Evolutionary conservation across 1,140 invertebrate genomes (phyloP), one percentile per base, ranked within the genome.

Genomic region (Penaeus vannamei): DNA sequence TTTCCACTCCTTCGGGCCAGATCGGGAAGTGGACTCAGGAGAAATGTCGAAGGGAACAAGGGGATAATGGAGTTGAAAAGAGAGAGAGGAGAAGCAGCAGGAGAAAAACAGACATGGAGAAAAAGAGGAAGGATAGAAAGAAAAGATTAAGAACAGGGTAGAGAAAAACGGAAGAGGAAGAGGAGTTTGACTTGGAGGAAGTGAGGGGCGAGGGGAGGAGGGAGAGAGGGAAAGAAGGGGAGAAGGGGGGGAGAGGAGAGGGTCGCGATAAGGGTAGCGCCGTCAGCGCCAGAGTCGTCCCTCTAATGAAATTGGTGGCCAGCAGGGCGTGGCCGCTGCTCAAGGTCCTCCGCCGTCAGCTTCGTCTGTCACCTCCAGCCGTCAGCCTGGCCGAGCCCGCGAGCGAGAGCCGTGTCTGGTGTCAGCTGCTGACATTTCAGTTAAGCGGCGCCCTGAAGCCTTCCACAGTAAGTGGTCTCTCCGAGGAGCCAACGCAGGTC

Each of bases 81-180:
- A 83, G 81, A 83, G 81, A 83, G 81, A 83, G 81, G 62, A 60
- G 62, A 42, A 83, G 81, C 53, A 59, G 26, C 42, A 66, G 60
- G 36, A 62, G 32, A n/a, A 42, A 85, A 36, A 53, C 62, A 59
- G 46, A 59, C 1, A 69, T 22, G 36, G 29, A 59, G 46, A 69
- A 46, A 26, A 66, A 17, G 26, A 69, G 8, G 60, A 46, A 20
- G 36, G 32, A 7, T n/a, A 59, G 8, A 53, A 23, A 26, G 32
- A n/a, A 66, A 85, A 42, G 66, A 23, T 26, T 26, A 17, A 29
- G 53, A 79, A 53, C 29, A 22, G 72, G 36, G 32, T 64, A 46
- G 29, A 53, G 53, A 10, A 61, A 29, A n/a, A 36, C 23, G 22
- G 19, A 61, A 42, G n/a, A n/a, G 12, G 23, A 22, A 19, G 26